These are phyloP conservation scores for Pelosia muscerda DNA, from an alignment of 2,888 invertebrate genomes.

Conservation along the genomic window DNA sequence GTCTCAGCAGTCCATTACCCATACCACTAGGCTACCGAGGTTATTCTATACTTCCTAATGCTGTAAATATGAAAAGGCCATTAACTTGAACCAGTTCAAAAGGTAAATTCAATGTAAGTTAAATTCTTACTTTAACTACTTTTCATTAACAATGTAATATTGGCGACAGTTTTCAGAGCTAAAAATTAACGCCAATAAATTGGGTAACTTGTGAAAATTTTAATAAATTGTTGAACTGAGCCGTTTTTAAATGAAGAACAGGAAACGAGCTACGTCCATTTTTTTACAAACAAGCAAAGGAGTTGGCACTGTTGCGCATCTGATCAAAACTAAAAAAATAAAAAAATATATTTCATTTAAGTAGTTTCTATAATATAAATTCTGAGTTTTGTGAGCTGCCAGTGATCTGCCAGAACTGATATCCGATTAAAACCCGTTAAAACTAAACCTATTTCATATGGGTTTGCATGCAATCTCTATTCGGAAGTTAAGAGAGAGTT, in stretches of 20 bases:
- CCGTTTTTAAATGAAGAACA: too few relatives aligned
- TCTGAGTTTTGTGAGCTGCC: too few relatives aligned
- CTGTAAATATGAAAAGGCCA: not conserved
- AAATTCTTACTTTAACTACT: not conserved
- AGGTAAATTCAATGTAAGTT: not conserved
- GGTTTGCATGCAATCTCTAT: too few relatives aligned
- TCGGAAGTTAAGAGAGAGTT: not conserved
- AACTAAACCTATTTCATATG: not conserved
- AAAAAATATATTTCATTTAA: too few relatives aligned
- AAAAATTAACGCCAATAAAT: conserved; percentile 11
- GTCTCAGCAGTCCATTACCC: too few relatives aligned
- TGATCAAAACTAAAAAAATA: too few relatives aligned
- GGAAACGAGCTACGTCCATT: too few relatives aligned
- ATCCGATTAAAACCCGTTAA: not conserved
- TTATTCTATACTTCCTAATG: not conserved
- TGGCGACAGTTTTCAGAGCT: not conserved
- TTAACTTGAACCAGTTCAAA: conserved; percentile 3
- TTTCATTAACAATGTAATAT: not conserved
- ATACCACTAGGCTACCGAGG: too few relatives aligned
- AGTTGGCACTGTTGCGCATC: conserved; percentile 10
- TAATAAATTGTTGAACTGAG: too few relatives aligned
- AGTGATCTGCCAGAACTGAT: too few relatives aligned
- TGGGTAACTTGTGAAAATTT: too few relatives aligned
- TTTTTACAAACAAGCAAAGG: not conserved
- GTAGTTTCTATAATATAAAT: too few relatives aligned